Percentiles rank a stretch among this genome's conserved stretches.
phyloP scores from a whole-genome alignment of 2,888 invertebrate species.

The Trichacis sp. region DNA sequence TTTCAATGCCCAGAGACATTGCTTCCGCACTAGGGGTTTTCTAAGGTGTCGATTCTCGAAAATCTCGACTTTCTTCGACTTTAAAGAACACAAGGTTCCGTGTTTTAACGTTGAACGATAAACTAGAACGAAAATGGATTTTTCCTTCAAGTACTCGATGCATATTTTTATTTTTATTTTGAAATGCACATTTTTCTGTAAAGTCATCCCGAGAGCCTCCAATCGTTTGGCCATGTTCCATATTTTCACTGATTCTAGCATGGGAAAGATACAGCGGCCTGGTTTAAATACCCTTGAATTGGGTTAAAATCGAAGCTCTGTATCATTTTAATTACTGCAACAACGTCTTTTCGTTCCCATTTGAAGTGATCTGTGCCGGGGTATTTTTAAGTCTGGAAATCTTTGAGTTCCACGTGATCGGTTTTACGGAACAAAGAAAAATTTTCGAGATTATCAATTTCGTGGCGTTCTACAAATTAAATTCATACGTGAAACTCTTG shows the following conservation, averaged over 20 bases:
- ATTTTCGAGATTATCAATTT: neutral
- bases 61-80: too few relatives aligned
- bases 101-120: too few relatives aligned
- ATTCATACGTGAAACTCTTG: conserved; percentile 1
- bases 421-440: too few relatives aligned
- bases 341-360: neutral
- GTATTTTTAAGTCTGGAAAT: neutral
- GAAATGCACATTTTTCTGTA: conserved; percentile 28
- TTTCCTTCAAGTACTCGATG: conserved; percentile 25
- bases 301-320: conserved; percentile 32
- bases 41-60: too few relatives aligned
- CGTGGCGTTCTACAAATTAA: neutral
- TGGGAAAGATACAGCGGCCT: conserved; percentile 31
- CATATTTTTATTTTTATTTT: conserved; percentile 30
- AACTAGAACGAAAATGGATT: conserved; percentile 3
- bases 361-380: neutral
- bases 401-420: neutral
- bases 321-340: neutral
- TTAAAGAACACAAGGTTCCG: too few relatives aligned
- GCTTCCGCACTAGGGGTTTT: too few relatives aligned
- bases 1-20: too few relatives aligned
- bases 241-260: conserved; percentile 32
- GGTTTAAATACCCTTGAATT: conserved; percentile 35
- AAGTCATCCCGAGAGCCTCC: conserved; percentile 39
- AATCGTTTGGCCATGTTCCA: conserved; percentile 43